Conservation (phyloP, 2,888 invertebrate species). For the Candidula unifasciata region DNA sequence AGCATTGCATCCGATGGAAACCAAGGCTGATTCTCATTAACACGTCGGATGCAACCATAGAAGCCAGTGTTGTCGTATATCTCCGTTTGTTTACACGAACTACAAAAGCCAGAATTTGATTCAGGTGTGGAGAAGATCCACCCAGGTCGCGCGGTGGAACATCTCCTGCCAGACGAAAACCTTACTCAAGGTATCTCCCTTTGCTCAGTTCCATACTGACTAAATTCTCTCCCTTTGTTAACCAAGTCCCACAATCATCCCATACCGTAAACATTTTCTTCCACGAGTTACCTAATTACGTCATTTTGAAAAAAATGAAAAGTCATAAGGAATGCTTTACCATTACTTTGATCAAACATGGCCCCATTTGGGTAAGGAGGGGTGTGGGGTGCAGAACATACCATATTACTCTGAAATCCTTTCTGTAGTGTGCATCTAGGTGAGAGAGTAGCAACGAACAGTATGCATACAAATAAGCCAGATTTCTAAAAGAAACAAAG, state of each 20-base stretch:
- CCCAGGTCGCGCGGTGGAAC: not conserved
- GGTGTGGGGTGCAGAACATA: too few relatives aligned
- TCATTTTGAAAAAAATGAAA: too few relatives aligned
- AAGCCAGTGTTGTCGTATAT: not conserved
- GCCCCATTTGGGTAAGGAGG: too few relatives aligned
- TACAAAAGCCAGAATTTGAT: conserved; percentile 19
- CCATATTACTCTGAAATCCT: too few relatives aligned
- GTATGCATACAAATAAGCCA: too few relatives aligned
- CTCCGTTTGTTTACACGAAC: conserved; percentile 25
- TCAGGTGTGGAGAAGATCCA: conserved; percentile 15
- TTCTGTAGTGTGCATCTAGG: too few relatives aligned
- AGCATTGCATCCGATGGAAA: not conserved
- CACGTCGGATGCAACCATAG: not conserved
- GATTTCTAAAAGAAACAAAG: too few relatives aligned
- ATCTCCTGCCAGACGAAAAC: not conserved
- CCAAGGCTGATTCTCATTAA: conserved; percentile 9
- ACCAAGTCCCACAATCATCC: not conserved
- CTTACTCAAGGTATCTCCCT: not conserved
- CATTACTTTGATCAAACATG: too few relatives aligned
- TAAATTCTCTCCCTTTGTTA: not conserved
- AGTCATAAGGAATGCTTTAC: too few relatives aligned
- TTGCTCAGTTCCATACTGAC: not conserved
- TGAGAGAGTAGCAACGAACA: too few relatives aligned
- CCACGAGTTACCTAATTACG: not conserved
- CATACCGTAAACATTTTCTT: not conserved